phyloP scores from a whole-genome alignment of 1,140 invertebrate genomes.

The Zaprionus africanus region DNA sequence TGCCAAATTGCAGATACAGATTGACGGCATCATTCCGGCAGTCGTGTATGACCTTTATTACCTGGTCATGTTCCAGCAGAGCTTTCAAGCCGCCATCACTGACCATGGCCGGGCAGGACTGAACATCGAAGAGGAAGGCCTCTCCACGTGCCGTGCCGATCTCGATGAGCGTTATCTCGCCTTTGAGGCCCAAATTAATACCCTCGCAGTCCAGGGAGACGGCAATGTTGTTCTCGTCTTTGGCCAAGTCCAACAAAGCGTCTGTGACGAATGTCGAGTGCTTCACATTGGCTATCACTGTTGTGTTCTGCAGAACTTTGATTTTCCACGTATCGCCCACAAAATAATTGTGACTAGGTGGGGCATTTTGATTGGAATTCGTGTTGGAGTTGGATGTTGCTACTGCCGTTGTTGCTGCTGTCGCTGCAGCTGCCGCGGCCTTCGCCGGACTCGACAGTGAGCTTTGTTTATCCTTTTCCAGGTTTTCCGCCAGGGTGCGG shows the following conservation, averaged over 20 bases:
- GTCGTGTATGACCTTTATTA: conserved; percentile 98
- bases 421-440: conserved; percentile 68
- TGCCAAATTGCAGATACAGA: conserved; percentile 94
- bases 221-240: conserved; percentile 86
- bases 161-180: conserved; percentile 93
- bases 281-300: conserved; percentile 90
- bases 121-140: conserved; percentile 95
- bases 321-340: conserved; percentile 91
- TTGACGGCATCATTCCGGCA: conserved; percentile 96
- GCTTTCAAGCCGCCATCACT: conserved; percentile 91
- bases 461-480: conserved; percentile 90
- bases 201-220: conserved; percentile 96
- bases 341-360: conserved; percentile 85
- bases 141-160: conserved; percentile 92
- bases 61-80: conserved; percentile 91
- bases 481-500: conserved; percentile 95
- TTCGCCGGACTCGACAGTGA: conserved; percentile 84
- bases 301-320: conserved; percentile 91
- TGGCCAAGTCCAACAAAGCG: conserved; percentile 89
- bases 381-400: conserved; percentile 40
- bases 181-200: conserved; percentile 94
- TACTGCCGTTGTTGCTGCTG: conserved; percentile 71
- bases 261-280: conserved; percentile 92
- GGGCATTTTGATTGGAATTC: conserved; percentile 51
- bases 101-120: conserved; percentile 92